These are phyloP conservation scores for roundworm (Caenorhabditis elegans) DNA, from an alignment of 1,140 invertebrate species.

Conservation along the genomic window WBcel235 BX284602.5:11580501-11581000, in stretches of 20 bases:
- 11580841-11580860: conserved; percentile 51
- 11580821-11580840: conserved; percentile 55
- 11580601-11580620: not conserved
- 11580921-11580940: not conserved
- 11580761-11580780: not conserved
- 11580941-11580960: conserved; percentile 53
- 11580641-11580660: not conserved
- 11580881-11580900: conserved; percentile 41
- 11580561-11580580: not conserved
- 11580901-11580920: conserved; percentile 7
- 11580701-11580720: conserved; percentile 47
- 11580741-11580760: not conserved
- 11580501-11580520: not conserved
- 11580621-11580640: not conserved
- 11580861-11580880: conserved; percentile 52
- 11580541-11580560: not conserved
- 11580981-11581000: not conserved
- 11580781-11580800: conserved; percentile 51
- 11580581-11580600: not conserved
- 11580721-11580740: conserved; percentile 35
- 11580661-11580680: conserved; percentile 48
- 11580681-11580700: conserved; percentile 29
- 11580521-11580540: not conserved
- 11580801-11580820: conserved; percentile 35
- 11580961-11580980: not conserved